These are phyloP conservation scores for Mormyrus proboscirostris DNA, from an alignment of 2,797 vertebrate species.

Conservation along the genomic window DNA sequence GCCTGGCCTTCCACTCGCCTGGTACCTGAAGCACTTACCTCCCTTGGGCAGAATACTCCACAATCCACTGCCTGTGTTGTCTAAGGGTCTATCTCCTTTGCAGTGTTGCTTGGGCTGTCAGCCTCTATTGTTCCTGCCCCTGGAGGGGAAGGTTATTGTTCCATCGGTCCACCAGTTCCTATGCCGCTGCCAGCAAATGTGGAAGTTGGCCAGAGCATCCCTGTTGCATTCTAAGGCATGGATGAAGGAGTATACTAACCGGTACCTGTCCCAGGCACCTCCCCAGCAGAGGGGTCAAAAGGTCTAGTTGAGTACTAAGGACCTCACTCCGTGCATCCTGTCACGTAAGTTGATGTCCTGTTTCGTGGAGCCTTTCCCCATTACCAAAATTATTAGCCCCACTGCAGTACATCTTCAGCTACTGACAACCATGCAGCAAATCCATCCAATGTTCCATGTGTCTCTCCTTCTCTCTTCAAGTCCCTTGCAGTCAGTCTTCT, in stretches of 20 bases:
- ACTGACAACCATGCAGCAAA: background rate
- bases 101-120: background rate
- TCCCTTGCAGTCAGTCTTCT: background rate
- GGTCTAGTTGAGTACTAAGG: background rate
- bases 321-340: background rate
- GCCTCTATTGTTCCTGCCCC: background rate
- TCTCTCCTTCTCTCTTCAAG: background rate
- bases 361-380: background rate
- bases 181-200: background rate
- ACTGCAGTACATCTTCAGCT: background rate
- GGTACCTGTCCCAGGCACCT: background rate
- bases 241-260: background rate
- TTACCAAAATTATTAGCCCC: background rate
- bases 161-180: background rate
- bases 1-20: background rate
- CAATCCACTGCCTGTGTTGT: background rate
- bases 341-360: background rate
- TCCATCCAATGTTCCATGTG: background rate
- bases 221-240: background rate
- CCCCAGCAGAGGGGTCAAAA: background rate
- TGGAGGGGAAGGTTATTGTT: background rate
- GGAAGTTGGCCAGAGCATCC: background rate
- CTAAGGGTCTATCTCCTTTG: background rate
- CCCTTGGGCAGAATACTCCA: background rate
- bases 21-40: background rate